These are phyloP conservation scores for Drosophila niveifrons DNA, from an alignment of 2,888 invertebrate genomes.

Conservation along the genomic window DNA sequence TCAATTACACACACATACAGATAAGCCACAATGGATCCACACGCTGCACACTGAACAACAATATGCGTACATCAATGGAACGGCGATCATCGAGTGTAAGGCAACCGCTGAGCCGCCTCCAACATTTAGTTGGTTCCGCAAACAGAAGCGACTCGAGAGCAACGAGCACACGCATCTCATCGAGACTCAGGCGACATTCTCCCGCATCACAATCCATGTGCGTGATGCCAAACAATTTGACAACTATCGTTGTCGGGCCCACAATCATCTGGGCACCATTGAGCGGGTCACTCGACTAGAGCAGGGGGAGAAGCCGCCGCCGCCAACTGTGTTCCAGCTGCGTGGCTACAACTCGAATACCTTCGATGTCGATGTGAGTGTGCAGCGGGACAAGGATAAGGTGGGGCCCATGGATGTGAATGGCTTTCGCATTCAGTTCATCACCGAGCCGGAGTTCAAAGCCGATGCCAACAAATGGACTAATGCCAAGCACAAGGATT, in stretches of 20 bases:
- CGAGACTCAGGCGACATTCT: conserved; percentile 80
- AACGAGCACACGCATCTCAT: conserved; percentile 79
- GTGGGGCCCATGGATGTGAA: conserved; percentile 83
- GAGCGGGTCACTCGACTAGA: conserved; percentile 86
- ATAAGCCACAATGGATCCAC: conserved; percentile 83
- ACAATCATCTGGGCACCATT: conserved; percentile 86
- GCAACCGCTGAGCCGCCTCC: conserved; percentile 87
- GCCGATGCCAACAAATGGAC: conserved; percentile 84
- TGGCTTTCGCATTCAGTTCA: conserved; percentile 85
- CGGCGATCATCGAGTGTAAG: conserved; percentile 87
- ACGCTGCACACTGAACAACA: conserved; percentile 74
- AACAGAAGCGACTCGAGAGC: conserved; percentile 81
- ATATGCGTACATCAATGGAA: conserved; percentile 86
- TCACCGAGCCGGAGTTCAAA: conserved; percentile 83
- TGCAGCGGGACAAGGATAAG: conserved; percentile 67
- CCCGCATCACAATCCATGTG: conserved; percentile 81
- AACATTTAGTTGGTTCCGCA: conserved; percentile 86
- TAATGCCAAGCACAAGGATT: conserved; percentile 83
- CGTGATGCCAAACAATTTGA: conserved; percentile 85
- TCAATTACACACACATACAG: conserved; percentile 63
- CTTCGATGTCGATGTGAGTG: conserved; percentile 85
- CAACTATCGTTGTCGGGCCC: conserved; percentile 87
- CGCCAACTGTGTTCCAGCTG: conserved; percentile 84
- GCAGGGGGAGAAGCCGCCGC: conserved; percentile 86
- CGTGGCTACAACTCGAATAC: conserved; percentile 85